These are phyloP conservation scores for Semibalanus balanoides DNA, from an alignment of 1,140 invertebrate genomes.

Conservation along the genomic window DNA sequence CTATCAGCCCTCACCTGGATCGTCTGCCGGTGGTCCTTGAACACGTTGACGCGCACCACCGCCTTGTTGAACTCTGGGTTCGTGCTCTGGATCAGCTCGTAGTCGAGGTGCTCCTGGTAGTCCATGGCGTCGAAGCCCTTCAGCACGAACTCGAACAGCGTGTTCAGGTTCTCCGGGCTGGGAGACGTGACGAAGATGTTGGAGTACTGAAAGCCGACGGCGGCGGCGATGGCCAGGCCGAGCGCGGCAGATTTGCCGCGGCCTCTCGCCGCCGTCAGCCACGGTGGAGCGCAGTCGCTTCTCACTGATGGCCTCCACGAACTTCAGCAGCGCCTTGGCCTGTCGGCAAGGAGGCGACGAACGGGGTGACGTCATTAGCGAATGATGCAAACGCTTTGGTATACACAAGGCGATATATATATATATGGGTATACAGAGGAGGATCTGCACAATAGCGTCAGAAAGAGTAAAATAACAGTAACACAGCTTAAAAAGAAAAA, in stretches of 20 bases:
- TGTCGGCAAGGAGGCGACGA: conserved; percentile 24
- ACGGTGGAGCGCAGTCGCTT: conserved; percentile 80
- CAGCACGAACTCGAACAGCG: conserved; percentile 92
- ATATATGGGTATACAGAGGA: too few species aligned
- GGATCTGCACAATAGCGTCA: too few species aligned
- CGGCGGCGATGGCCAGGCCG: conserved; percentile 80
- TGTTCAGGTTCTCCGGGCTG: conserved; percentile 95
- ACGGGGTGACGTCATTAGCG: neutral
- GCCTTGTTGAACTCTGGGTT: conserved; percentile 96
- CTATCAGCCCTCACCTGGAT: conserved; percentile 60
- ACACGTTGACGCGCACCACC: conserved; percentile 80
- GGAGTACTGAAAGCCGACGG: conserved; percentile 77
- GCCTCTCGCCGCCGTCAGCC: conserved; percentile 88
- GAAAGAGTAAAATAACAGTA: too few species aligned
- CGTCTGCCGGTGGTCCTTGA: conserved; percentile 83
- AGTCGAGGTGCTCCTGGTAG: conserved; percentile 95
- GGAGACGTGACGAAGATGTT: conserved; percentile 98
- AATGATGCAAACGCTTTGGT: neutral
- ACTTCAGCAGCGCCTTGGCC: conserved; percentile 79
- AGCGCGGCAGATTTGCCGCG: conserved; percentile 95
- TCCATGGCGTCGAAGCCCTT: conserved; percentile 90
- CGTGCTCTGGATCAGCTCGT: conserved; percentile 86
- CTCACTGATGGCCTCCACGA: conserved; percentile 89
- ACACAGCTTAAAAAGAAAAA: too few species aligned
- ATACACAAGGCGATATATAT: too few species aligned